Base-by-base conservation (phyloP, 1,140 invertebrate species). In the Drosophila bifasciata region DNA sequence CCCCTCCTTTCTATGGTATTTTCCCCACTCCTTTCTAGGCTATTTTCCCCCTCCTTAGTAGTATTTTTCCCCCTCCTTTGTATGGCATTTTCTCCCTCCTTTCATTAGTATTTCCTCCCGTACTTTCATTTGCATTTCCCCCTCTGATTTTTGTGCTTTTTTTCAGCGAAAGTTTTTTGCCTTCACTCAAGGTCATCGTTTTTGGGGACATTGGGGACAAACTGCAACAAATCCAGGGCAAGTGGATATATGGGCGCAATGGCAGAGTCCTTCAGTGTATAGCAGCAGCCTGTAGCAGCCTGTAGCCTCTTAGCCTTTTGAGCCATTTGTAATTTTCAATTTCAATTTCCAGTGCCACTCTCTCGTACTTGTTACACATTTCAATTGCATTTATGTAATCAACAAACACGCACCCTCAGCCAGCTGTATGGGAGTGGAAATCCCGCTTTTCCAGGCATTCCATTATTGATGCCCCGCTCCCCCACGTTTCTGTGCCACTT, bases 321-420 rank as follows among this genome's bases (percentile, higher is more conserved):
- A 52, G 44, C 19, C 70, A 75, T 71, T 74, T 74, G 55, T 61
- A 72, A 79, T 79, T 79, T 79, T 61, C 70, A 58, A 76, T 84
- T 84, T 69, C 76, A 64, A 73, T 69, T 69, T 69, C 59, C 45
- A 63, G 56, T 50, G 49, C 11, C 9, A 3, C 9, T 32, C 25
- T 41, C 50, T 53, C 49, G 48, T 66, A 75, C 32, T 36, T 36
- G 32, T 11, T 9, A 11, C 11, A 36, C 62, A 80, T 86, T 73
- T 67, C 81, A 80, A 86, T 85, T 86, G 60, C 68, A 80, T 86
- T 85, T 85, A 80, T 80, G 80, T 74, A 75, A 77, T 85, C 80
- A 81, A 80, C 80, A 68, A 76, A 73, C 60, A 79, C 48, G 21
- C 15, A 40, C 40, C 36, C 50, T 9, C 41, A 43, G 17, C 21